These are phyloP conservation scores for Steinernema khuongi DNA, from an alignment of 1,140 invertebrate species.

Conservation along the genomic window DNA sequence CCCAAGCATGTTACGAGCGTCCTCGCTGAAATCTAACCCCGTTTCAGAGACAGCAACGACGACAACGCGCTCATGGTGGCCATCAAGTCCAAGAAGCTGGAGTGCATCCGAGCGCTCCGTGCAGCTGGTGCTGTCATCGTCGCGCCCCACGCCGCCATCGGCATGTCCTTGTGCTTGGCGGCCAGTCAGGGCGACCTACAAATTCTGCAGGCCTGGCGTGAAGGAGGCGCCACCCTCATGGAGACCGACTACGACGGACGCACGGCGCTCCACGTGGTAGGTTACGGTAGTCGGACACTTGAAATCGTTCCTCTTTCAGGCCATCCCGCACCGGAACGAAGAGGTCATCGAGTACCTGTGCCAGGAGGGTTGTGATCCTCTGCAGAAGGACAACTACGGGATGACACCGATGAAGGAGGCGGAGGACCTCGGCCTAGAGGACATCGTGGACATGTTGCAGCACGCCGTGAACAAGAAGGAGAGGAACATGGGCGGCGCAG, in stretches of 20 bases:
- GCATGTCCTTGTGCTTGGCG: constrained; percentile 48
- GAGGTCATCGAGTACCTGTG: constrained; percentile 29
- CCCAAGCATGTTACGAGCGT: background rate
- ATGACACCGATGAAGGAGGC: constrained; percentile 1
- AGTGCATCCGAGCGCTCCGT: constrained; percentile 42
- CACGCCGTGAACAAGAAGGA: background rate
- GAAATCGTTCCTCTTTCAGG: constrained; percentile 25
- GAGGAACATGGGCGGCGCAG: background rate
- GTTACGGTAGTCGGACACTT: constrained; percentile 16
- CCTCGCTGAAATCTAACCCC: background rate
- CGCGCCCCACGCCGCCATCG: constrained; percentile 36
- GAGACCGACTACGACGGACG: constrained; percentile 54
- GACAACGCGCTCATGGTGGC: constrained; percentile 52
- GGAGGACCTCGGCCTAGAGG: background rate
- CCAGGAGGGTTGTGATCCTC: background rate
- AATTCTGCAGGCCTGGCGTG: constrained; percentile 48
- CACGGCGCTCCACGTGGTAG: constrained; percentile 56
- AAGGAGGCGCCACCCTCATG: constrained; percentile 49
- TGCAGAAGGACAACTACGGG: background rate
- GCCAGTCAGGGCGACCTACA: constrained; percentile 46
- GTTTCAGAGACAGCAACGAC: constrained; percentile 49
- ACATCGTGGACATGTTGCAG: background rate
- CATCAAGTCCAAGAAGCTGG: constrained; percentile 46
- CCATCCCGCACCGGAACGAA: constrained; percentile 24
- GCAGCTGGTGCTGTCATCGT: constrained; percentile 49